These are phyloP conservation scores for Phalacrocorax brasilianus DNA, from an alignment of 2,113 vertebrate genomes.

Conservation along the genomic window DNA sequence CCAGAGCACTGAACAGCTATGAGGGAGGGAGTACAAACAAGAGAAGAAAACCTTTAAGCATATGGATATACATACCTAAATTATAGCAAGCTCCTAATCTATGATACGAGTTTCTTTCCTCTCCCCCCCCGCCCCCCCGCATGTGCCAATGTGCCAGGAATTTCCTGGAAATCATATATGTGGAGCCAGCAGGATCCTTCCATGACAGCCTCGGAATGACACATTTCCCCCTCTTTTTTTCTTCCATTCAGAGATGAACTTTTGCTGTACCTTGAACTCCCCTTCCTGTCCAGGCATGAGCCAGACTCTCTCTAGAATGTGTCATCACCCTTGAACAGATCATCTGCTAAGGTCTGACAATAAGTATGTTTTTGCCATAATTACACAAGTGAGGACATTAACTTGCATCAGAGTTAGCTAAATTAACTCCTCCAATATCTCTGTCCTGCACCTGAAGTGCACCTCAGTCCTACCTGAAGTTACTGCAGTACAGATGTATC, in stretches of 20 bases:
- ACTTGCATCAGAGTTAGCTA: background rate
- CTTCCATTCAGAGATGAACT: background rate
- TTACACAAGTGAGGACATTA: background rate
- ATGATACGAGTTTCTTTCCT: background rate
- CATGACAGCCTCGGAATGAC: background rate
- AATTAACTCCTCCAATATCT: background rate
- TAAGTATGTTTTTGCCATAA: background rate
- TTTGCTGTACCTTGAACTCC: background rate
- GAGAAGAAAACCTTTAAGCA: background rate
- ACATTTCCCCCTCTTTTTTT: background rate
- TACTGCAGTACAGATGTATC: background rate
- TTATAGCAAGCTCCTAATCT: background rate
- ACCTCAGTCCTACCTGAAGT: background rate
- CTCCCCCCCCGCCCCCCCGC: background rate
- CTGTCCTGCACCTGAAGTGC: background rate
- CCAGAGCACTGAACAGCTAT: slow-evolving; percentile 83
- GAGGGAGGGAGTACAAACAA: background rate
- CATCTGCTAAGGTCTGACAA: background rate
- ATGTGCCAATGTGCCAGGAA: background rate
- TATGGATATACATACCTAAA: background rate
- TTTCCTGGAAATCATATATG: background rate
- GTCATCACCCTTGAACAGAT: background rate
- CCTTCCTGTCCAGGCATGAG: background rate
- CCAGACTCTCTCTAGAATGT: background rate
- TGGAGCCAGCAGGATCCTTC: background rate